phyloP scores from a whole-genome alignment of 2,113 vertebrate genomes.

The Antennarius striatus region DNA sequence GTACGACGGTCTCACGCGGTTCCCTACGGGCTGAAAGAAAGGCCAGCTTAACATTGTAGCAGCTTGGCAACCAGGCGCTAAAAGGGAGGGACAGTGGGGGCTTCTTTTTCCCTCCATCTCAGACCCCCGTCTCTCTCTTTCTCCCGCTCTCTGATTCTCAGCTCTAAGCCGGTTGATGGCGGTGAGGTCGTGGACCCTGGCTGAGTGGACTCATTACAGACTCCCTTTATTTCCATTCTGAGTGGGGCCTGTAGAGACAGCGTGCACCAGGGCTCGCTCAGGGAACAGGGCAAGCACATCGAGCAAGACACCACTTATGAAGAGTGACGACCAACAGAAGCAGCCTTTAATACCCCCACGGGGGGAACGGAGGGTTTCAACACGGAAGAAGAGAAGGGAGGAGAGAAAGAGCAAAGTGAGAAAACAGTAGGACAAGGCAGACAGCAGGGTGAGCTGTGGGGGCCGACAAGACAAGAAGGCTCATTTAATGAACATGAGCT shows the following conservation, averaged over 20 bases:
- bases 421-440: constrained; percentile 58
- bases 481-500: constrained; percentile 81
- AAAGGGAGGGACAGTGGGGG: constrained; percentile 57
- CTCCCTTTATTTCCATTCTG: constrained; percentile 83
- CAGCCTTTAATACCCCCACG: constrained; percentile 75
- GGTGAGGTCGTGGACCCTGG: constrained; percentile 74
- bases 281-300: constrained; percentile 75
- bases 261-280: constrained; percentile 65
- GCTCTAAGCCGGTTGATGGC: constrained; percentile 75
- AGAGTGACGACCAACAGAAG: constrained; percentile 80
- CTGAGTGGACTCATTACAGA: constrained; percentile 82
- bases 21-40: constrained; percentile 74
- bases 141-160: constrained; percentile 74
- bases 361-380: constrained; percentile 21
- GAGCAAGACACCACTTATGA: constrained; percentile 80
- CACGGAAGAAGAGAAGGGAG: constrained; percentile 37
- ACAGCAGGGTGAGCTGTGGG: constrained; percentile 60
- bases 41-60: constrained; percentile 78
- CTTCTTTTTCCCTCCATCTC: constrained; percentile 73
- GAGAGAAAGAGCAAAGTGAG: constrained; percentile 54
- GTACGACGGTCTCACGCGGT: constrained; percentile 64
- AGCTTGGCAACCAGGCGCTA: constrained; percentile 78
- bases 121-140: constrained; percentile 69
- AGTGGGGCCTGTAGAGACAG: constrained; percentile 74
- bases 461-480: constrained; percentile 74